These are phyloP conservation scores for Chaetodon trifascialis DNA, from an alignment of 2,113 vertebrate genomes.

Conservation along the genomic window DNA sequence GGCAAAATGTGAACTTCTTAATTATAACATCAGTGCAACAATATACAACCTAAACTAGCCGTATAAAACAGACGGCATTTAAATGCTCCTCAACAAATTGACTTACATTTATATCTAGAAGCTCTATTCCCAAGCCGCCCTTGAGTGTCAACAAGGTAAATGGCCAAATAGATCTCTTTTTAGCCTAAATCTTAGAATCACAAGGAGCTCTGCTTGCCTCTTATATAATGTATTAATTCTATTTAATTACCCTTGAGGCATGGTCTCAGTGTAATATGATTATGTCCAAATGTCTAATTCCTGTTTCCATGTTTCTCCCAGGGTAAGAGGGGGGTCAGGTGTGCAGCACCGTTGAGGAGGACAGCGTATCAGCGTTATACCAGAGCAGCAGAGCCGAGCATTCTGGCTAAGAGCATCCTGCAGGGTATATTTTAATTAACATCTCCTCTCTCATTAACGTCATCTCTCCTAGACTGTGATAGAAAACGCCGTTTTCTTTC, in stretches of 20 bases:
- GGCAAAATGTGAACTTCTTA: neutral
- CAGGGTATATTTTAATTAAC: constrained; percentile 82
- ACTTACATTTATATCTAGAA: neutral
- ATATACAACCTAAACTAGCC: neutral
- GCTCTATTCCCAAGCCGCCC: neutral
- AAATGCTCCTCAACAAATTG: neutral
- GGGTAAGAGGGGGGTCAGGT: constrained; percentile 82
- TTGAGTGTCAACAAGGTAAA: neutral
- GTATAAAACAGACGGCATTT: neutral
- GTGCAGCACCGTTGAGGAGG: constrained; percentile 71
- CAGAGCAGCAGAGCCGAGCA: constrained; percentile 73
- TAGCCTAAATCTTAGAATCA: neutral
- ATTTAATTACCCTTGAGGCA: constrained; percentile 29
- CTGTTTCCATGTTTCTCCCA: constrained; percentile 64
- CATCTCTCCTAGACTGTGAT: constrained; percentile 19
- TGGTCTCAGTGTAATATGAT: constrained; percentile 25
- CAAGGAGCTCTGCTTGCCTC: neutral
- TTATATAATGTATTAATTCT: constrained; percentile 39
- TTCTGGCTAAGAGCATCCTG: constrained; percentile 81
- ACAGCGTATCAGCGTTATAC: constrained; percentile 79
- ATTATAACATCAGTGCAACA: neutral
- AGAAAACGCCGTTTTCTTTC: neutral
- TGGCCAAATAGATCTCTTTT: neutral
- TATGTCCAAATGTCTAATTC: constrained; percentile 62
- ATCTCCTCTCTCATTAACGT: constrained; percentile 58